Evolutionary conservation across 2,797 vertebrate genomes (phyloP), one percentile per base, ranked within the genome.

Genomic region (Okamejei kenojei): DNA sequence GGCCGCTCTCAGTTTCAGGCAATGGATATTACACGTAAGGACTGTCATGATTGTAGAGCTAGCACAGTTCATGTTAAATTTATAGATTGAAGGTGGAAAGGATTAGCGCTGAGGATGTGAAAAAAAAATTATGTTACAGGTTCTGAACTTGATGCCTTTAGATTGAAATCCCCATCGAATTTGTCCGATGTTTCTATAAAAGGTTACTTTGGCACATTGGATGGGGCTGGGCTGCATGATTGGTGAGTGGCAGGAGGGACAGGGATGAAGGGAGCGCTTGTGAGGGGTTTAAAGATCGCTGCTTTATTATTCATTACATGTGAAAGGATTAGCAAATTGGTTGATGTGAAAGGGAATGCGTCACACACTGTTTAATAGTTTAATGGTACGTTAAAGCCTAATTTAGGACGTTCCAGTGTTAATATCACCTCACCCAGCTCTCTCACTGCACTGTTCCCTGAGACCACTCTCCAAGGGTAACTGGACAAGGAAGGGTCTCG

Each of bases 301-400:
- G 84, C 58, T 88, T 88, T 35, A 54, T 54, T 54, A 54, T 54
- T 54, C 71, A 54, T 11, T 92, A 13, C 58, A 71, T 26, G 1
- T 73, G 65, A 73, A 74, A 54, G 90, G 74, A 74, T 92, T 29
- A 92, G 68, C 90, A 54, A 92, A 74, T 92, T 54, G 38, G 68
- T 92, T 92, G 88, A 92, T 38, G 45, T 92, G 90, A 74, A 92
- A 76, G n/a, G 35, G 45, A 92, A 65, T 74, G 90, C 23, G 65
- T 92, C 90, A 73, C 90, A 58, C 90, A 92, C 54, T 38, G 63
- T 54, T 54, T 54, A 54, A 54, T 91, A 35, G 68, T 65, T 91
- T 71, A 74, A 45, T 73, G 71, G 90, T 74, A 63, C 38, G 21
- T 92, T 92, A 92, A 84, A 92, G 26, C 90, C 90, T 91, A 35